Base-by-base conservation (phyloP, 2,797 vertebrate genomes). In the Mus caroli region DNA sequence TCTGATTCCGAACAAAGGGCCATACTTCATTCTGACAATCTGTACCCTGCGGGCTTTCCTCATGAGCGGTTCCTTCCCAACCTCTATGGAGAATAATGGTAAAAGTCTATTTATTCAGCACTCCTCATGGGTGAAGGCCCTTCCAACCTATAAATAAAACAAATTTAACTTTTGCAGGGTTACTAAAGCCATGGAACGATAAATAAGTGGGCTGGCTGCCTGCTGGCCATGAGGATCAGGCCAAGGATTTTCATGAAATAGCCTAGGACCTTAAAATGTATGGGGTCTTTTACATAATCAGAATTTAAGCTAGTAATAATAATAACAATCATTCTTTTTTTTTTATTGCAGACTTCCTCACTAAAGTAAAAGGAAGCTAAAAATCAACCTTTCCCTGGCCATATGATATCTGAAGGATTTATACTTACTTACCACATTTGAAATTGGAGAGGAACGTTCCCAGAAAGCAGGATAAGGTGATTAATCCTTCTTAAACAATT, bases 111-210 rank as follows among this genome's bases (percentile, higher is more conserved):
- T 97, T 97, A 96, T 92, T 96, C 85, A 95, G 94, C 52, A 86
- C 76, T 97, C 88, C 94, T 97, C 69, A 40, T 94, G 95, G 95
- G 71, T 95, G 90, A 97, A 95, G 91, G n/a, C 90, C 93, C 91
- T 95, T 97, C 87, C 88, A 95, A 95, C 73, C 91, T 96, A 97
- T 95, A 96, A 97, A 97, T 97, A 97, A 97, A 96, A 97, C 96
- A 97, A 92, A 97, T 96, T 93, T 97, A 97, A 95, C 87, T 97
- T 96, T 88, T 92, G 60, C 80, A 56, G 94, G 93, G 93, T 97
- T 97, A 85, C 94, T 96, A 97, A 97, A 67, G 85, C 85, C 82
- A 69, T 64, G 46, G 71, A 95, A 91, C 71, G 87, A 97, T 89
- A 97, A 97, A 97, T 96, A 96, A 93, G 60, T 90, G 56, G 71